phyloP scores from a whole-genome alignment of 2,113 vertebrate genomes.

The Mus pahari region DNA sequence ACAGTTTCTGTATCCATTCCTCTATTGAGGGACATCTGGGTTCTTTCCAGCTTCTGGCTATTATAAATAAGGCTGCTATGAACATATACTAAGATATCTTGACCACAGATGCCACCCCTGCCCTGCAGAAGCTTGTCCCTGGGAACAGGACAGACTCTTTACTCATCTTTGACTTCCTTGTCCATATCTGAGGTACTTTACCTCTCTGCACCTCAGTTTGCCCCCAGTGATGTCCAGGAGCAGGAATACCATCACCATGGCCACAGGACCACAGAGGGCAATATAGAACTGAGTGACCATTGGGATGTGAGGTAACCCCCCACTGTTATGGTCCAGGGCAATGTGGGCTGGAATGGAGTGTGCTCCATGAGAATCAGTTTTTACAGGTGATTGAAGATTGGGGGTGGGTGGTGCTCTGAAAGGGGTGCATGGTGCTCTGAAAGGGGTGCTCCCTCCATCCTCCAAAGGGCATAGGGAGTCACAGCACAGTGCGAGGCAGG shows the following conservation, averaged over 20 bases:
- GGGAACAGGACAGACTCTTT: background rate
- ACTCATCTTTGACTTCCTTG: background rate
- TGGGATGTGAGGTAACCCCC: background rate
- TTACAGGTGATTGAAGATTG: background rate
- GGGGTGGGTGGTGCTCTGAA: background rate
- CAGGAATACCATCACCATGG: too few relatives aligned
- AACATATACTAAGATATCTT: background rate
- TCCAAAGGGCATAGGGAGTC: background rate
- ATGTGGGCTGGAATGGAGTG: background rate
- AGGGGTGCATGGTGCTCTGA: too few relatives aligned
- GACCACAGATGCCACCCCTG: background rate
- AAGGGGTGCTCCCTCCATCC: background rate
- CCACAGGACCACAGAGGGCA: background rate
- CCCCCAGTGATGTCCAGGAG: background rate
- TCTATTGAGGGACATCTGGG: too few relatives aligned
- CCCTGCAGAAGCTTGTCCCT: background rate
- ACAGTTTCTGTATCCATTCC: too few relatives aligned
- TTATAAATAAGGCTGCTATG: too few relatives aligned
- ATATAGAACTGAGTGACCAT: too few relatives aligned
- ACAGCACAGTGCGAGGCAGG: background rate
- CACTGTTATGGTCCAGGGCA: background rate
- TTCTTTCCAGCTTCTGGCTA: too few relatives aligned
- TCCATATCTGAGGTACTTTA: rapidly evolving
- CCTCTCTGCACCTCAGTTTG: background rate
- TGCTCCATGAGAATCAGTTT: background rate